phyloP scores from a whole-genome alignment of 2,888 invertebrate genomes.

The Limenitis camilla region DNA sequence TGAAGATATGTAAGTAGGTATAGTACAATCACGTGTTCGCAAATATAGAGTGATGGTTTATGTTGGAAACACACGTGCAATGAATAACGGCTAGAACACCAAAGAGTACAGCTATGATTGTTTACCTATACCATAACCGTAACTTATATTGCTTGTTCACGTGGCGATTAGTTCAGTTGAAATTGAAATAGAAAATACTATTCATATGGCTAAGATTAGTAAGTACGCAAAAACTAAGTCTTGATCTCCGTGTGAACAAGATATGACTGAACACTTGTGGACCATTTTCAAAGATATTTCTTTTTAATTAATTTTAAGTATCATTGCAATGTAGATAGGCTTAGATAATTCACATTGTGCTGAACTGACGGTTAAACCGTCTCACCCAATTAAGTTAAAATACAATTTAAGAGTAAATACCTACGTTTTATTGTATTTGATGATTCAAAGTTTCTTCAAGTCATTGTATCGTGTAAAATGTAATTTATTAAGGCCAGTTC shows the following conservation, averaged over 20 bases:
- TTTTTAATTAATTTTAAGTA: slow-evolving; percentile 3
- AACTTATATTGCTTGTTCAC: neutral
- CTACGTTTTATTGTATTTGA: slow-evolving; percentile 14
- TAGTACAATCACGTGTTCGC: slow-evolving; percentile 19
- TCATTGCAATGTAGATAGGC: slow-evolving; percentile 16
- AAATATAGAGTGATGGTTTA: slow-evolving; percentile 20
- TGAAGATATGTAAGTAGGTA: slow-evolving; percentile 12
- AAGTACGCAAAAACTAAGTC: too few species aligned
- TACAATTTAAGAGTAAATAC: neutral
- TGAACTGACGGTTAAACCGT: slow-evolving; percentile 45
- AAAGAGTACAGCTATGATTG: slow-evolving; percentile 52
- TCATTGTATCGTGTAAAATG: slow-evolving; percentile 47
- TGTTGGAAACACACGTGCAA: slow-evolving; percentile 33
- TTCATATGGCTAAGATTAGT: too few species aligned
- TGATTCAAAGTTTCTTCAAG: slow-evolving; percentile 35
- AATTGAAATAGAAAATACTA: too few species aligned
- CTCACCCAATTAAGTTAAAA: slow-evolving; percentile 9
- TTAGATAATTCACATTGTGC: slow-evolving; percentile 11
- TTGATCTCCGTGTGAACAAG: too few species aligned
- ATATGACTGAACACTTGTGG: slow-evolving; percentile 34
- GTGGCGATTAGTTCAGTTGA: too few species aligned
- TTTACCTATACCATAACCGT: slow-evolving; percentile 36
- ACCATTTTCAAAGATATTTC: slow-evolving; percentile 31
- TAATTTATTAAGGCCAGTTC: slow-evolving; percentile 64
- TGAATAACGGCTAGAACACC: slow-evolving; percentile 70